Evolutionary conservation across 2,113 vertebrate species (phyloP), one percentile per base, ranked within the genome.

Genomic region (Microtus oregoni): DNA sequence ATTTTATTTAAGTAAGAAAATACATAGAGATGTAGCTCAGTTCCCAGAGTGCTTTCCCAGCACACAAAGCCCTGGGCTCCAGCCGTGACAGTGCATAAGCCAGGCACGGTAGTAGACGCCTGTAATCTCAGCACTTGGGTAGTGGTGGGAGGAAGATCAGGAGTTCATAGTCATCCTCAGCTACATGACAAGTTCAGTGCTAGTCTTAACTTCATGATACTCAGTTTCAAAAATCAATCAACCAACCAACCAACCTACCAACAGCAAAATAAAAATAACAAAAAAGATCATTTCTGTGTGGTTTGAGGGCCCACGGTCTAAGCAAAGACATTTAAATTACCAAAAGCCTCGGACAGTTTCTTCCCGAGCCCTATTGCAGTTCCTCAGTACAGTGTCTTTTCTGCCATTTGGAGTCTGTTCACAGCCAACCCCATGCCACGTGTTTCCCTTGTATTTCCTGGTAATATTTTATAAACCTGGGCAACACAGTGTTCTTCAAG

Each of bases 401-500:
- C 70, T 85, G 35, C 24, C 15, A 5, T 61, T 90, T 61, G 50
- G 9, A 47, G 38, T 22, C 32, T 87, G 10, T 65, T 94, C 41
- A 32, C 24, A 77, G 70, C 38, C 93, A 68, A 89, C 47, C 30
- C 47, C 65, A 17, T 86, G 38, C 10, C 86, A 0, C 1, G 22
- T 1, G 35, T 68, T 50, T 97, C 77, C 65, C 70, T 77, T 83
- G 93, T 95, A 96, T 89, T 92, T 94, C 63, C 52, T 81, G 79
- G 77, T 30, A 77, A 28, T 73, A 76, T 88, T 95, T 96, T 96
- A 26, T 65, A 95, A 95, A 96, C 89, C 92, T 92, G 52, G 61
- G 28, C 65, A 79, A 94, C 58, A 63, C 41, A 97, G 96, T 95
- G 87, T 77, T 97, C 41, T 97, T 97, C 95, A 98, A 98, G 95